A percentile compares a stretch with the other conserved stretches of the same genome.
Conservation (phyloP, 2,888 invertebrate genomes). For the Zeuzera pyrina region DNA sequence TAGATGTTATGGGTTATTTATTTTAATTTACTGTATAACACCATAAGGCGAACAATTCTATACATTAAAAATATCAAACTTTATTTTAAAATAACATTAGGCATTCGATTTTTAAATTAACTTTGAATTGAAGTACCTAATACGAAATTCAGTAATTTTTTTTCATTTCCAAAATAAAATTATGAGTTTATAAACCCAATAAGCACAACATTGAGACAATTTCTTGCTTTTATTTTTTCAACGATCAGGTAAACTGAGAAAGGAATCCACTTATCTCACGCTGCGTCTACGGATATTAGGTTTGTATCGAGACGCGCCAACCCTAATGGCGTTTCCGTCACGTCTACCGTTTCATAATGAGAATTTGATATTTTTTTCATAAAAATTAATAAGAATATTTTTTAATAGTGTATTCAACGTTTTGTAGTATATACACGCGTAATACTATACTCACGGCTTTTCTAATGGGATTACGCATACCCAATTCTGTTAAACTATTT, state of each 20-base stretch:
- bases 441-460: too few species aligned
- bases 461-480: too few species aligned
- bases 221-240: background rate
- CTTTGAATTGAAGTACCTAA: too few species aligned
- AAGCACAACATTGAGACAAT: background rate
- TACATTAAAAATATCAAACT: background rate
- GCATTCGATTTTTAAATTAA: too few species aligned
- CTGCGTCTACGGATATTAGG: background rate
- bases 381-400: too few species aligned
- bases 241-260: background rate
- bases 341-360: too few species aligned
- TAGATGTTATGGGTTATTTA: too few species aligned
- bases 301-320: constrained; percentile 1
- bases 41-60: background rate
- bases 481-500: too few species aligned
- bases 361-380: too few species aligned
- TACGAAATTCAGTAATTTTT: background rate
- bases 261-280: background rate
- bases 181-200: background rate
- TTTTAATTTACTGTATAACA: background rate
- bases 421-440: too few species aligned
- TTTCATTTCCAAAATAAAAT: background rate
- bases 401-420: too few species aligned
- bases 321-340: background rate
- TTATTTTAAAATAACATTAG: background rate